Evolutionary conservation across 2,888 invertebrate species (phyloP), one percentile per base, ranked within the genome.

Genomic region (Drosophila falleni): DNA sequence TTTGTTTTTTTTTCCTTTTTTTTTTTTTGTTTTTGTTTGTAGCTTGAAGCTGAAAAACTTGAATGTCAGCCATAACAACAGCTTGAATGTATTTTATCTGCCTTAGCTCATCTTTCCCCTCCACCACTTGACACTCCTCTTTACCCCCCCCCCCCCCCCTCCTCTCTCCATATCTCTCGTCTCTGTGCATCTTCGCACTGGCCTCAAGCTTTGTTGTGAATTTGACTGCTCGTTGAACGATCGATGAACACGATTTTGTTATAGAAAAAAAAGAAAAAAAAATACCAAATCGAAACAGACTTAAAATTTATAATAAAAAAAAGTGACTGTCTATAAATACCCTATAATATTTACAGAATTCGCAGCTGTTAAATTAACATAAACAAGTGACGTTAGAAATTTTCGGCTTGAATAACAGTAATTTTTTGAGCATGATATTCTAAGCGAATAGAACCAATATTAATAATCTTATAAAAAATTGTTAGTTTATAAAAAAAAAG

Each of bases 1-100:
- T 79, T 73, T 65, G 19, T 53, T 42, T 44, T 35, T 50, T 29
- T 71, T 66, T 80, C 29, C 44, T 19, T 71, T 70, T 80, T 89
- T 88, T 89, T 81, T 63, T 73, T 78, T 69, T 65, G 31, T 51
- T 47, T 39, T 46, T 50, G 29, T 73, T 66, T 80, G 62, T 49
- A 51, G 82, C 66, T 72, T 60, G 46, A 65, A 81, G 78, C 65
- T 74, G 58, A 70, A 71, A 81, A 87, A 89, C 85, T 82, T 83
- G 78, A 87, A 80, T 71, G 80, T 50, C 87, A 84, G 74, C 66
- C 44, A 53, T 56, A 66, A 63, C 49, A 58, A 44, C 54, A 61
- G 56, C 49, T 78, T 37, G 49, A 54, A 72, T 41, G 42, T 56
- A 11, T 19, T n/a, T n/a, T 41, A 15, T 5, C 23, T 8, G 8